phyloP scores from a whole-genome alignment of 1,140 invertebrate species.

The Lasioglossum albipes region DNA sequence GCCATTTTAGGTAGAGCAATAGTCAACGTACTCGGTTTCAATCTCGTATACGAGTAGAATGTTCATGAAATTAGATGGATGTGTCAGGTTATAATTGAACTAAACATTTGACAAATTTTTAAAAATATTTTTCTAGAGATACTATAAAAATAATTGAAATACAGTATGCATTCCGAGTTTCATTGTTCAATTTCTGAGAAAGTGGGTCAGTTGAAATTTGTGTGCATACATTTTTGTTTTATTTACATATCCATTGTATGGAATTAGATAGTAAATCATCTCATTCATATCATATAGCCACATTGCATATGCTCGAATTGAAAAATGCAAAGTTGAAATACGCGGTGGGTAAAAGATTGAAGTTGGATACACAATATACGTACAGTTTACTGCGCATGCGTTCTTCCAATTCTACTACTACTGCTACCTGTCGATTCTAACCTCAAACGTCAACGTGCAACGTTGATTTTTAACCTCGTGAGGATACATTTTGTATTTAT shows the following conservation, averaged over 20 bases:
- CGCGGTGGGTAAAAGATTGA: conserved; percentile 36
- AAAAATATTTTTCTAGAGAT: not conserved
- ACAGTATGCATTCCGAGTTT: not conserved
- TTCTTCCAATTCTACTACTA: conserved; percentile 35
- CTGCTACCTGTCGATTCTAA: conserved; percentile 77
- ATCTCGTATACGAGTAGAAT: not conserved
- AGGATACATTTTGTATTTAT: conserved; percentile 36
- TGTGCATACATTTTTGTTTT: not conserved
- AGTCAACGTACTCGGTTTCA: too few species aligned
- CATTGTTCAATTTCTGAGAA: not conserved
- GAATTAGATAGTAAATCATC: not conserved
- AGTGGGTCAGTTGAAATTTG: not conserved
- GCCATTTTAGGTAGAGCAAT: not conserved
- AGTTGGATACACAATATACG: conserved; percentile 34
- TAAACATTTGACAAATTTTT: not conserved
- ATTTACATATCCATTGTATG: not conserved
- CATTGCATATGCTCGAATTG: not conserved
- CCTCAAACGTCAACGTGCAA: conserved; percentile 73
- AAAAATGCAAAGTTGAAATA: conserved; percentile 21
- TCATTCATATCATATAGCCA: not conserved
- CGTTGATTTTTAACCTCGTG: conserved; percentile 59
- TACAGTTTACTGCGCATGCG: conserved; percentile 65
- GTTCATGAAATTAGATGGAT: not conserved
- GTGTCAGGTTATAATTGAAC: not conserved
- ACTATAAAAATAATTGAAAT: not conserved